Base-by-base conservation (phyloP, 2,888 invertebrate species). In the Lepidochrysops patricia region DNA sequence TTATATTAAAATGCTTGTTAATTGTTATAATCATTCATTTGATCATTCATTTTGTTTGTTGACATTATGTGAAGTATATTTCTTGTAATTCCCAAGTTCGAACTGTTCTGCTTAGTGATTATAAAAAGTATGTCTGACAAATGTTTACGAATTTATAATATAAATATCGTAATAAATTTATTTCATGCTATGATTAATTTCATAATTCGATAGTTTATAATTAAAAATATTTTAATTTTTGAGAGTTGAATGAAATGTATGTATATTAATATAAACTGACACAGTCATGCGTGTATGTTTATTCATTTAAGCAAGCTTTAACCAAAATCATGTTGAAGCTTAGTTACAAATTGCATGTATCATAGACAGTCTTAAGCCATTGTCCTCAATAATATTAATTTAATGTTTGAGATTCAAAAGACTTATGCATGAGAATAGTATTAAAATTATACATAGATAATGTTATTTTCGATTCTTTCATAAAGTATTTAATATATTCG, bases 401-500 rank as follows among this genome's bases (percentile, higher is more conserved):
- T 50, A 50, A 50, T 54, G 27, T 54, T 54, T 54, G 54, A 54
- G 54, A 54, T 54, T 54, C 54, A 54, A 54, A 29, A 54, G 54
- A 54, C 54, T 54, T 54, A 50, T 50, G 50, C 54, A 54, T 32
- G 54, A 52, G 7, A 27, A 52, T 29, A 54, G 32, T 54, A 54
- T 54, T 54, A 59, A 59, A 59, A 15, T 27, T 43, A 57, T 29
- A 13, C 23, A 25, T 37, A 49, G 29, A 49, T 52, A 52, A 15
- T 52, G 25, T 52, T 50, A 52, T 59, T 52, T 35, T 59, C 58
- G 52, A 26, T 59, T 52, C 25, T 34, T 50, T 52, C 19, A 34
- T 13, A 57, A 43, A 57, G 50, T 59, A 59, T 50, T 59, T 59
- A 34, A 52, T 59, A 52, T 35, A 52, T 50, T 35, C 35, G 13